Base-by-base conservation (phyloP, 2,113 vertebrate genomes). In the Alethe diademata region DNA sequence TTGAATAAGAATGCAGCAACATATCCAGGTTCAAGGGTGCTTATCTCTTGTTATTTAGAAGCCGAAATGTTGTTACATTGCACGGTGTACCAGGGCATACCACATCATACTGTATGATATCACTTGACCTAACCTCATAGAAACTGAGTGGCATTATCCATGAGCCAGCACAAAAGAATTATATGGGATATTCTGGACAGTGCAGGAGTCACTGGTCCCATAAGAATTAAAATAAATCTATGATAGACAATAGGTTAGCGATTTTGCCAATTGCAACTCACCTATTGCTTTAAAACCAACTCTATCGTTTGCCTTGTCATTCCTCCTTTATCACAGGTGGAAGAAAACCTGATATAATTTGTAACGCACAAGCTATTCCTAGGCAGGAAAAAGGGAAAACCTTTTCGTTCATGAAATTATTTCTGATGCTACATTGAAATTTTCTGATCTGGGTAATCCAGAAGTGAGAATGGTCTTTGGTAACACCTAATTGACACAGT, bases 1-100 rank as follows among this genome's bases (percentile, higher is more conserved):
- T 78, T 86, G 66, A 91, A 93, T 42, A 85, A 74, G 43, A 67
- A 74, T n/a, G 47, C 60, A 64, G 66, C 47, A 80, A 78, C 73
- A 80, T 29, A 88, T 43, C 51, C 78, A 78, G 47, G 43, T 79
- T 90, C 62, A 70, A 86, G 87, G 78, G 81, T 54, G 58, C 81
- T 93, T 64, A 28, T 80, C 42, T 76, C 54, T 61, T 88, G 69
- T 76, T 84, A 29, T 93, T 92, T 86, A 83, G 53, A 90, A 90
- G 43, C 42, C 18, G 20, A 90, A 78, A 90, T 6, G 17, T 57
- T 80, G 38, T 64, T 83, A 16, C 18, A 73, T 51, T 61, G 35
- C 79, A 42, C 47, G 8, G 16, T 2, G 14, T 78, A 64, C 35
- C 31, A 48, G 43, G 86, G 40, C 56, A 66, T 60, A 72, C 64